Conservation (phyloP, 2,888 invertebrate genomes). For the Nymphalis polychloros region DNA sequence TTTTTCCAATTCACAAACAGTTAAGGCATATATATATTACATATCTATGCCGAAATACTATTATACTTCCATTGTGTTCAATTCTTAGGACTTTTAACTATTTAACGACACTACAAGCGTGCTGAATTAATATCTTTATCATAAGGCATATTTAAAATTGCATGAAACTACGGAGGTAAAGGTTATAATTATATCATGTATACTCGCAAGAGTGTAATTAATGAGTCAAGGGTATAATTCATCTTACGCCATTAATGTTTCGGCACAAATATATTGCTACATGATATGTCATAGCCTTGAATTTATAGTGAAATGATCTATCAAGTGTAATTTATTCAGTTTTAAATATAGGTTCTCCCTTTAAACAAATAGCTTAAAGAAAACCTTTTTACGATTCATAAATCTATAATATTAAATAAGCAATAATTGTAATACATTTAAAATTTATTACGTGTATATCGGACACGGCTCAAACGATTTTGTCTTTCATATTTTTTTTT, state of each 20-base stretch:
- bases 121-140: slow-evolving; percentile 19
- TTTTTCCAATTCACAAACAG: too few relatives aligned
- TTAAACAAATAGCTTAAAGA: not conserved
- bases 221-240: slow-evolving; percentile 27
- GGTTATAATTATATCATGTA: slow-evolving; percentile 19
- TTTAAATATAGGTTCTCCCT: too few relatives aligned
- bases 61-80: slow-evolving; percentile 1
- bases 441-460: too few relatives aligned
- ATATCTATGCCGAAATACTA: not conserved
- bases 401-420: too few relatives aligned
- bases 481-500: too few relatives aligned
- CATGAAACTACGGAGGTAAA: slow-evolving; percentile 3
- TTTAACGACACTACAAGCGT: slow-evolving; percentile 14
- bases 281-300: slow-evolving; percentile 11
- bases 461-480: too few relatives aligned
- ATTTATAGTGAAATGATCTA: not conserved
- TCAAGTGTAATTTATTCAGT: not conserved
- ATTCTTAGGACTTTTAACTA: slow-evolving; percentile 8
- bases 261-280: slow-evolving; percentile 21
- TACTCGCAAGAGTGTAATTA: slow-evolving; percentile 27
- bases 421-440: too few relatives aligned
- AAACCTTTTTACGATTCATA: not conserved
- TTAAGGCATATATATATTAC: too few relatives aligned
- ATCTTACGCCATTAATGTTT: slow-evolving; percentile 22
- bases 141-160: slow-evolving; percentile 9